These are phyloP conservation scores for Sebastes elongatus DNA, from an alignment of 2,797 vertebrate genomes.

Conservation along the genomic window DNA sequence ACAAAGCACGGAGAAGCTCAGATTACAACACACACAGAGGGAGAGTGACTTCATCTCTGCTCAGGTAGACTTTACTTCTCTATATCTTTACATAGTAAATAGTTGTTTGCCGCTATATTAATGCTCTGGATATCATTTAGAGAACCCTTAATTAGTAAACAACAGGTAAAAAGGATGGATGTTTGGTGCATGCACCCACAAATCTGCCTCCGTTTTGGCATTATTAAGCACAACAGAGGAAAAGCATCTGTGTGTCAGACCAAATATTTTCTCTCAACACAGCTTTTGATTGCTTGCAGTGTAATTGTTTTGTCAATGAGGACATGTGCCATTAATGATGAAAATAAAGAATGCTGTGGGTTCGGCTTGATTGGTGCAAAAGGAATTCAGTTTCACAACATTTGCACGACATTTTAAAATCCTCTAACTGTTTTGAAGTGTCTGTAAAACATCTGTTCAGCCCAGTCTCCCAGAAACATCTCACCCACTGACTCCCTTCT, in stretches of 20 bases:
- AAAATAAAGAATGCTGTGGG: neutral
- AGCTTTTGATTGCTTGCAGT: neutral
- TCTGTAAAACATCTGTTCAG: slow-evolving; percentile 10
- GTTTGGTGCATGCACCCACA: neutral
- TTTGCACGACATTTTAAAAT: slow-evolving; percentile 40
- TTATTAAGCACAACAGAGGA: neutral
- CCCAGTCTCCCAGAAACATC: slow-evolving; percentile 3
- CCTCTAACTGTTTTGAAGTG: slow-evolving; percentile 1
- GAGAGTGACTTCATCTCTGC: neutral
- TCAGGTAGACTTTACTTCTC: neutral
- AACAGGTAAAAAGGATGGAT: neutral
- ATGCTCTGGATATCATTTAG: no score
- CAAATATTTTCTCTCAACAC: neutral
- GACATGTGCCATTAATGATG: neutral
- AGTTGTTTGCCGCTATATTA: no score
- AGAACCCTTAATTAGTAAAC: neutral
- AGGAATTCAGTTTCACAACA: slow-evolving; percentile 1
- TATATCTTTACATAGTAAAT: neutral
- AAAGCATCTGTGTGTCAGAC: neutral
- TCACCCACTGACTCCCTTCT: slow-evolving; percentile 12
- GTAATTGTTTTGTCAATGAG: neutral
- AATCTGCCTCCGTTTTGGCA: neutral
- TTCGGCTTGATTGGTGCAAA: neutral
- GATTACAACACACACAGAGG: neutral
- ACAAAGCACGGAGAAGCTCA: no score